These are phyloP conservation scores for Phanerotoma sp. DNA, from an alignment of 2,888 invertebrate species.

Conservation along the genomic window DNA sequence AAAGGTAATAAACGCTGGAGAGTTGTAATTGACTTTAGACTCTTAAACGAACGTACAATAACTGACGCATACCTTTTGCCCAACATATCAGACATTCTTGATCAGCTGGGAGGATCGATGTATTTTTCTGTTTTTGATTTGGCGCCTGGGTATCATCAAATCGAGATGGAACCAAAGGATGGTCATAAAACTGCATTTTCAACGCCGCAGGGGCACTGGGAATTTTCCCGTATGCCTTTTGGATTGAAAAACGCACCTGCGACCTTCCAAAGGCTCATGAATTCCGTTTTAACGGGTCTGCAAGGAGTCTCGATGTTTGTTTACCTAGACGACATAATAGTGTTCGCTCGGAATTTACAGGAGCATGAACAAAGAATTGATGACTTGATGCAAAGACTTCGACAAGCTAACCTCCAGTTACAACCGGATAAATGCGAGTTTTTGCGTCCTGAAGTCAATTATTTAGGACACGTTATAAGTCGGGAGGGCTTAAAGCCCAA, in stretches of 20 bases:
- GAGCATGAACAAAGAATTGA: conserved; percentile 18
- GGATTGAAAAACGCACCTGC: neutral
- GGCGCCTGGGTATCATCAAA: conserved; percentile 19
- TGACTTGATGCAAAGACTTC: conserved; percentile 3
- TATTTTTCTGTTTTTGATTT: conserved; percentile 29
- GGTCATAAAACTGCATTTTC: conserved; percentile 13
- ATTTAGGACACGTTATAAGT: conserved; percentile 21
- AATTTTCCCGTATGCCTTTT: conserved; percentile 3
- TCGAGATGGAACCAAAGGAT: conserved; percentile 8
- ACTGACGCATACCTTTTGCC: conserved; percentile 41
- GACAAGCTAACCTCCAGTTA: neutral
- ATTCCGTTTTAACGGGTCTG: conserved; percentile 9
- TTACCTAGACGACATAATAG: conserved; percentile 41
- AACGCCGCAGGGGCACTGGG: conserved; percentile 5
- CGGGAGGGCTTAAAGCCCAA: conserved; percentile 9
- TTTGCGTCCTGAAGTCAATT: conserved; percentile 10
- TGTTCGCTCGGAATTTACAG: conserved; percentile 21
- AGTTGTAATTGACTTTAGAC: conserved; percentile 40
- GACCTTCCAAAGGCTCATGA: neutral
- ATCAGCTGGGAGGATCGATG: conserved; percentile 34
- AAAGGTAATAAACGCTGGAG: conserved; percentile 30
- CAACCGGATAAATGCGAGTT: conserved; percentile 22
- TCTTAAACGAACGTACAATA: conserved; percentile 40
- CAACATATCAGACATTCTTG: conserved; percentile 40
- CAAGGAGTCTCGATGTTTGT: conserved; percentile 26